Evolutionary conservation across 2,888 invertebrate species (phyloP).

Genomic region (Dryobotodes eremita): DNA sequence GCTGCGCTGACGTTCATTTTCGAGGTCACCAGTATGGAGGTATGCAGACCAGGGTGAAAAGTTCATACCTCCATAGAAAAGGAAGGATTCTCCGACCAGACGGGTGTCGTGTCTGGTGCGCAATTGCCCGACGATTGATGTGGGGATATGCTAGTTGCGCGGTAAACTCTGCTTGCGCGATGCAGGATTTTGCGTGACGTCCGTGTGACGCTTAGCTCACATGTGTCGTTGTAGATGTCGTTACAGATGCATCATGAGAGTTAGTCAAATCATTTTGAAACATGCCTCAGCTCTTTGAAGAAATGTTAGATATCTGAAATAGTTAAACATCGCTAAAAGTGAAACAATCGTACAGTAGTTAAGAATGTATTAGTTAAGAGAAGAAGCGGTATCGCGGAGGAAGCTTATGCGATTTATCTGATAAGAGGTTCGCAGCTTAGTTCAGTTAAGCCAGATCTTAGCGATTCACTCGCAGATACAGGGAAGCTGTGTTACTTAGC

Average conservation of each 20-base stretch:
- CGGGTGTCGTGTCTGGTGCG: no score
- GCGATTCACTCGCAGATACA: constrained; percentile 24
- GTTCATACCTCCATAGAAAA: no score
- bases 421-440: constrained; percentile 40
- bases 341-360: background rate
- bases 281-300: background rate
- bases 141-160: no score
- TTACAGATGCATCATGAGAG: background rate
- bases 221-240: no score
- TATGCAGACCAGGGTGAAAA: no score
- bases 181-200: no score
- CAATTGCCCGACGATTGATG: no score
- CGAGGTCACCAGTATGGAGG: no score
- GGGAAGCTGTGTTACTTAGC: constrained; percentile 8
- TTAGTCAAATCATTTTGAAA: background rate
- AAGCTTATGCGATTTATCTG: constrained; percentile 49
- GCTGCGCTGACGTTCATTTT: no score
- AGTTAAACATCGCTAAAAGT: background rate
- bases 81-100: no score
- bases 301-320: background rate
- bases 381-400: constrained; percentile 25
- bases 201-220: no score
- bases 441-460: constrained; percentile 50
- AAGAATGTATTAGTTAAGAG: constrained; percentile 40
- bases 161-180: no score